phyloP scores from a whole-genome alignment of 2,797 vertebrate genomes.

The Falco concolor region DNA sequence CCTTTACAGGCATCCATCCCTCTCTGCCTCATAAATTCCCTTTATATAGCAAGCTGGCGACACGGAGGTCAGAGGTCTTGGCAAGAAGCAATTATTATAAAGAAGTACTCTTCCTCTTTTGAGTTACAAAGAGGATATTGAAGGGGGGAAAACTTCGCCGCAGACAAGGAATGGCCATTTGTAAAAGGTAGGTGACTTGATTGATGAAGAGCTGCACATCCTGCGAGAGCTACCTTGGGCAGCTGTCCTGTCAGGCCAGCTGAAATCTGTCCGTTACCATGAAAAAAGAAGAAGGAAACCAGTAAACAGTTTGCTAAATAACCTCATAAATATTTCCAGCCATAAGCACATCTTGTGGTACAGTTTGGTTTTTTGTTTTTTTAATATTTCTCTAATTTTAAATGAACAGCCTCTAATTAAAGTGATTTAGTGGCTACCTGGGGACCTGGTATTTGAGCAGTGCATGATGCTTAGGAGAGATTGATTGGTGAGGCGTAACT shows the following conservation, averaged over 20 bases:
- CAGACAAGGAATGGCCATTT: background rate
- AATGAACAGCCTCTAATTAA: constrained; percentile 72
- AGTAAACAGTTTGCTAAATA: background rate
- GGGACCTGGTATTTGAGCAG: constrained; percentile 69
- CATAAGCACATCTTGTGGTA: constrained; percentile 10
- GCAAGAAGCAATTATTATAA: constrained; percentile 43
- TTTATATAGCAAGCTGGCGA: constrained; percentile 45
- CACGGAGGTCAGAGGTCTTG: constrained; percentile 9
- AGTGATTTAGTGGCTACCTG: constrained; percentile 72
- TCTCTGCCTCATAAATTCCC: constrained; percentile 59
- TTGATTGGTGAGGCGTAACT: constrained; percentile 49
- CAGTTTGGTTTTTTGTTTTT: constrained; percentile 24
- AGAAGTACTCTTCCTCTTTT: constrained; percentile 5
- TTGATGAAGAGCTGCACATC: background rate
- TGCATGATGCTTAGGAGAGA: constrained; percentile 34
- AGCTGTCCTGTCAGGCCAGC: background rate
- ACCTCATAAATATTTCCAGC: constrained; percentile 60
- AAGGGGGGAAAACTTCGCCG: background rate
- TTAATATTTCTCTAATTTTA: constrained; percentile 68
- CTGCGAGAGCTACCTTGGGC: background rate
- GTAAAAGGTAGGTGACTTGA: background rate
- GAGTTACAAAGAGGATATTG: constrained; percentile 24
- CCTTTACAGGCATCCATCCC: constrained; percentile 25
- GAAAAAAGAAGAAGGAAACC: background rate
- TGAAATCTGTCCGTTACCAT: background rate